Evolutionary conservation across 2,797 vertebrate genomes (phyloP).

Genomic region (Tadarida brasiliensis): DNA sequence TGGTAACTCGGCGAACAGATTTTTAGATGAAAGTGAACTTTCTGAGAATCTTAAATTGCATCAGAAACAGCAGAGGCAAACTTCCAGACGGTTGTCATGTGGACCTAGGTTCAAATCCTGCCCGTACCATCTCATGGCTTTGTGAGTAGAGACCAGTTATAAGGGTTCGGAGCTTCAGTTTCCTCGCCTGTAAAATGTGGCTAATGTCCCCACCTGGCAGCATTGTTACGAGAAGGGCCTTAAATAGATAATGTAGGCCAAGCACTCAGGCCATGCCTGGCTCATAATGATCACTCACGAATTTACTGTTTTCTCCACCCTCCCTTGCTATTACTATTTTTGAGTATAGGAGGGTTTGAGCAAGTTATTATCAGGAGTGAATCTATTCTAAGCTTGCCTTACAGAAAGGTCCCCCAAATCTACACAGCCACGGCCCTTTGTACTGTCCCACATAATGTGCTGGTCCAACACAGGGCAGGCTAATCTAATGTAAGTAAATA

Average conservation of each 20-base stretch:
- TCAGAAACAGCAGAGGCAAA: not conserved
- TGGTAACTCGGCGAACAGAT: conserved; percentile 5
- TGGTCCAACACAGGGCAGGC: not conserved
- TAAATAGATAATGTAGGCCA: not conserved
- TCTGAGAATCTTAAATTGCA: not conserved
- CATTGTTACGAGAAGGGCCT: not conserved
- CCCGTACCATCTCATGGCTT: not conserved
- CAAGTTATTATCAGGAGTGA: not conserved
- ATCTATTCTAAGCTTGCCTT: not conserved
- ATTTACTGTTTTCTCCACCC: not conserved
- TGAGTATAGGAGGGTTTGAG: not conserved
- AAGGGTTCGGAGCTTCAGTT: not conserved
- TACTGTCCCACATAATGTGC: not conserved
- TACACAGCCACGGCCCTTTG: rapidly evolving
- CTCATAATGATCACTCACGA: not conserved
- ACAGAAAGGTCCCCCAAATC: not conserved
- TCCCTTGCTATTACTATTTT: not conserved
- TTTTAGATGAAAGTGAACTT: not conserved
- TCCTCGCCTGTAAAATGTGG: not conserved
- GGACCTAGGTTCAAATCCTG: not conserved
- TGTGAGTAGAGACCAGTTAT: not conserved
- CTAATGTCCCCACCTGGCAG: not conserved
- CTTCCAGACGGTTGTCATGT: not conserved
- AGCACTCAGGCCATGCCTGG: not conserved
- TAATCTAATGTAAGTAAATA: not conserved